Evolutionary conservation across 1,140 invertebrate genomes (phyloP).

Genomic region (Meloidogyne chitwoodi): DNA sequence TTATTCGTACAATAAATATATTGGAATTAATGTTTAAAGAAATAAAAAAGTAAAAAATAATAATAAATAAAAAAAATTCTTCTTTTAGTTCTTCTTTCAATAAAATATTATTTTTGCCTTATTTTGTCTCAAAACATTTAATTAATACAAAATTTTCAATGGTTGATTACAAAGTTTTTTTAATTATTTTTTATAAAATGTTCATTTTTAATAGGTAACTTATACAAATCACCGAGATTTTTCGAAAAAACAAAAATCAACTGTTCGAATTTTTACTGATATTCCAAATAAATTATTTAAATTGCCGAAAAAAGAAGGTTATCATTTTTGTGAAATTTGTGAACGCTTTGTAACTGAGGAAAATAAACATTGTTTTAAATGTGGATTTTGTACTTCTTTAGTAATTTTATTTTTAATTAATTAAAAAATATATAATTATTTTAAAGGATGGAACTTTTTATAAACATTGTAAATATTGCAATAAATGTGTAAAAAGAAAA

Average conservation of each 20-base stretch:
- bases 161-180: slow-evolving; percentile 30
- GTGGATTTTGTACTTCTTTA: slow-evolving; percentile 22
- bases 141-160: slow-evolving; percentile 23
- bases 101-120: slow-evolving; percentile 23
- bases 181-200: not conserved
- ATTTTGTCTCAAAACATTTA: slow-evolving; percentile 31
- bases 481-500: slow-evolving; percentile 14
- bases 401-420: slow-evolving; percentile 7
- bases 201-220: slow-evolving; percentile 25
- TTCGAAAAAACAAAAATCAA: slow-evolving; percentile 15
- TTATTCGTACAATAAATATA: slow-evolving; percentile 18
- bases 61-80: not conserved
- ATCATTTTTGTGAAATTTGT: slow-evolving; percentile 26
- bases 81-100: slow-evolving; percentile 4
- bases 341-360: slow-evolving; percentile 19
- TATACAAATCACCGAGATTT: slow-evolving; percentile 28
- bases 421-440: slow-evolving; percentile 7
- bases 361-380: slow-evolving; percentile 30
- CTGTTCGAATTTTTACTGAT: slow-evolving; percentile 39
- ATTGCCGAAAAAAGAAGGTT: slow-evolving; percentile 16
- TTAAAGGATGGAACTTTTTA: slow-evolving; percentile 20
- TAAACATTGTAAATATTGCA: slow-evolving; percentile 10
- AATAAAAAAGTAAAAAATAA: not conserved
- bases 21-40: slow-evolving; percentile 13
- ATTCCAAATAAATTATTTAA: slow-evolving; percentile 22